Conservation (phyloP, 1,140 invertebrate species). For the Brachionus rubens region DNA sequence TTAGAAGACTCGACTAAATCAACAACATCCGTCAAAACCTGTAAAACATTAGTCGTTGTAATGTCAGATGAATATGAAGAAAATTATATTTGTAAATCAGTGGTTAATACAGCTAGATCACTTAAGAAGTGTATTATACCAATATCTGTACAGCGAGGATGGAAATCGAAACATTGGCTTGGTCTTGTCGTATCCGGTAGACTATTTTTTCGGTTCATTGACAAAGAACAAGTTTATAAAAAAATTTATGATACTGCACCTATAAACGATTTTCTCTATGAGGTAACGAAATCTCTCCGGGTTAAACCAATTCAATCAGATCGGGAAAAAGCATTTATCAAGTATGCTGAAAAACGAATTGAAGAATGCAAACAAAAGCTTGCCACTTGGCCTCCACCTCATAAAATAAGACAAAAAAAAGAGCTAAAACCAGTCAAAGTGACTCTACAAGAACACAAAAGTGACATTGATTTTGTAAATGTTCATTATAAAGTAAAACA, state of each 20-base stretch:
- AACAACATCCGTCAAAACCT: not conserved
- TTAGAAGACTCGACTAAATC: not conserved
- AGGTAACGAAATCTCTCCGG: not conserved
- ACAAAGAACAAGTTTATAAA: not conserved
- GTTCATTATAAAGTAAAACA: slow-evolving; percentile 18
- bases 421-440: not conserved
- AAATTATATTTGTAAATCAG: not conserved
- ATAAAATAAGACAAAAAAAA: not conserved
- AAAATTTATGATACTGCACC: slow-evolving; percentile 1
- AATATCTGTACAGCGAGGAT: not conserved
- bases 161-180: slow-evolving; percentile 32
- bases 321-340: slow-evolving; percentile 3
- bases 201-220: not conserved
- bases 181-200: slow-evolving; percentile 18
- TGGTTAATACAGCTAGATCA: slow-evolving; percentile 25
- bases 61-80: slow-evolving; percentile 32
- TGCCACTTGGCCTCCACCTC: slow-evolving; percentile 15
- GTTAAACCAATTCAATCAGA: not conserved
- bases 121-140: slow-evolving; percentile 1
- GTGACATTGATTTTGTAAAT: not conserved
- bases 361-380: slow-evolving; percentile 44
- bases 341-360: not conserved
- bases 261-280: not conserved
- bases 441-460: not conserved
- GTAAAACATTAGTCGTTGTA: slow-evolving; percentile 11